A percentile compares a stretch with the other conserved stretches of the same genome.
These are phyloP conservation scores for Phyllostomus discolor DNA, from an alignment of 2,113 vertebrate species.

Conservation along the genomic window DNA sequence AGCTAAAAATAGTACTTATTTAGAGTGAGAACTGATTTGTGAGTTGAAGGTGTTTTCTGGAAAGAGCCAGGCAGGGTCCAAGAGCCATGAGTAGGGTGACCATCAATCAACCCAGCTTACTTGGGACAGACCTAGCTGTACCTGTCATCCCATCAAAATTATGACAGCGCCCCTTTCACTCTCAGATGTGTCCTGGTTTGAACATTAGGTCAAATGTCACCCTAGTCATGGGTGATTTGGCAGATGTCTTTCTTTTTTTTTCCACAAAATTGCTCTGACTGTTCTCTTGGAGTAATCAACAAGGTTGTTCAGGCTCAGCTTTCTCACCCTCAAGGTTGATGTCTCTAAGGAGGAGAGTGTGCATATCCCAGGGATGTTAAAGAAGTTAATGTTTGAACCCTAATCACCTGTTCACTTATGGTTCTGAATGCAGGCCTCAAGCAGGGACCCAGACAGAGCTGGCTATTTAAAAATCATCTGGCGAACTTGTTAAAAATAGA, in stretches of 20 bases:
- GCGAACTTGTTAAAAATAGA: slow-evolving; percentile 42
- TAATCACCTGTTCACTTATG: neutral
- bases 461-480: slow-evolving; percentile 11
- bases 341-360: neutral
- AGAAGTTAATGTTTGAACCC: neutral
- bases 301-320: neutral
- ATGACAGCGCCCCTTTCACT: neutral
- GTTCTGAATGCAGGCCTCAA: neutral
- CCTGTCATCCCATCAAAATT: neutral
- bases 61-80: neutral
- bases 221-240: neutral
- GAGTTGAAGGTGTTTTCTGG: neutral
- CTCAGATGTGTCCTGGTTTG: neutral
- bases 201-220: neutral
- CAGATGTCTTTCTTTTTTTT: neutral
- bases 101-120: neutral
- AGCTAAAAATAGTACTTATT: neutral
- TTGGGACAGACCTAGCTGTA: neutral
- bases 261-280: neutral
- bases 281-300: neutral
- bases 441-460: neutral
- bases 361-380: neutral
- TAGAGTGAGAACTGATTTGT: neutral
- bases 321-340: neutral
- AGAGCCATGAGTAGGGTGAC: neutral